Evolutionary conservation across 1,140 invertebrate genomes (phyloP).

Genomic region (Bombyx mandarina): DNA sequence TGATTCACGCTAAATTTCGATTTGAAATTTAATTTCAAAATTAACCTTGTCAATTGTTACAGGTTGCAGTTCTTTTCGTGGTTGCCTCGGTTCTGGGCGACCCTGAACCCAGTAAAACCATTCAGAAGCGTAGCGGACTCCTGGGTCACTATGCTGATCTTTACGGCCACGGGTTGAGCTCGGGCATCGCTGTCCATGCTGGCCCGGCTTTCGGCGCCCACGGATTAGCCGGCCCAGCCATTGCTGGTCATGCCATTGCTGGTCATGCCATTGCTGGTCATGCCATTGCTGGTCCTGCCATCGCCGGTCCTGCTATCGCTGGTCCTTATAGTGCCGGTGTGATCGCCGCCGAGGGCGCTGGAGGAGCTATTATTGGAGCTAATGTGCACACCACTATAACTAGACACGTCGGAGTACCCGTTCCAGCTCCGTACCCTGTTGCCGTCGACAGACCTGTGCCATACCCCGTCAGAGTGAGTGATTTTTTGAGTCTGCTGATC

Average conservation of each 20-base stretch:
- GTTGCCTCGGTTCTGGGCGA: slow-evolving; percentile 50
- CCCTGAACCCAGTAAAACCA: slow-evolving; percentile 55
- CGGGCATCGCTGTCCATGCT: background rate
- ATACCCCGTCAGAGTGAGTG: slow-evolving; percentile 49
- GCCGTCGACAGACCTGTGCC: slow-evolving; percentile 54
- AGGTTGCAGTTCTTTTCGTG: slow-evolving; percentile 44
- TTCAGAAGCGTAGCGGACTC: slow-evolving; percentile 57
- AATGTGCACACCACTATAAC: slow-evolving; percentile 65
- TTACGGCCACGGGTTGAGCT: slow-evolving; percentile 14
- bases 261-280: slow-evolving; percentile 5
- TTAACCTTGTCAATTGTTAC: slow-evolving; percentile 16
- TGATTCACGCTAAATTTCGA: too few species aligned
- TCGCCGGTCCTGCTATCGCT: slow-evolving; percentile 8
- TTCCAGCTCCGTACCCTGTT: slow-evolving; percentile 60
- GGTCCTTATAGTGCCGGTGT: slow-evolving; percentile 10
- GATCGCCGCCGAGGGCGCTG: slow-evolving; percentile 3
- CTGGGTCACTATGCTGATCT: slow-evolving; percentile 43
- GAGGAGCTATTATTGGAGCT: slow-evolving; percentile 22
- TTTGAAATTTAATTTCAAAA: too few species aligned
- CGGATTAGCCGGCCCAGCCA: slow-evolving; percentile 15
- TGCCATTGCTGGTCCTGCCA: slow-evolving; percentile 4
- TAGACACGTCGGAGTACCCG: slow-evolving; percentile 60
- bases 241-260: slow-evolving; percentile 20
- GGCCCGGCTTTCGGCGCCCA: slow-evolving; percentile 18
- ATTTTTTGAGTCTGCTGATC: background rate